phyloP scores from a whole-genome alignment of 2,888 invertebrate genomes.

The Parnassius apollo region DNA sequence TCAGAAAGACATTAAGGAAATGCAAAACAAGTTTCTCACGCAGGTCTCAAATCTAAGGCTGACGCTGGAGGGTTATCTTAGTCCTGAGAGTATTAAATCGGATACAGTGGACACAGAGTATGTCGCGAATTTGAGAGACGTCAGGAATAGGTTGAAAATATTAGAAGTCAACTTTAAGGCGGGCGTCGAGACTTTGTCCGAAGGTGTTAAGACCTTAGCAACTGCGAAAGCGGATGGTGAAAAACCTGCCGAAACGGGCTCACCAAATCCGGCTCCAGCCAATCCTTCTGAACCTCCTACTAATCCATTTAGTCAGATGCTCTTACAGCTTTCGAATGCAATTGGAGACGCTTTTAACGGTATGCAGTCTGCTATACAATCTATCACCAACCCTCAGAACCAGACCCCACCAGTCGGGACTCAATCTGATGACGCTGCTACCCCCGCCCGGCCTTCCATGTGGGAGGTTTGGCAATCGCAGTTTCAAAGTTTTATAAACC shows the following conservation, averaged over 20 bases:
- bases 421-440: slow-evolving; percentile 36
- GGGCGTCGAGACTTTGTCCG: slow-evolving; percentile 51
- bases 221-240: slow-evolving; percentile 44
- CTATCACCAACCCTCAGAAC: slow-evolving; percentile 15
- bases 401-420: slow-evolving; percentile 28
- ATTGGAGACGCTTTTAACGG: slow-evolving; percentile 30
- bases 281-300: slow-evolving; percentile 5
- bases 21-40: slow-evolving; percentile 50
- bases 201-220: slow-evolving; percentile 52
- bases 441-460: slow-evolving; percentile 29
- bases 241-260: slow-evolving; percentile 17
- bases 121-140: slow-evolving; percentile 33
- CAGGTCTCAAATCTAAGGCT: slow-evolving; percentile 58
- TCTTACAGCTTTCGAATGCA: slow-evolving; percentile 34
- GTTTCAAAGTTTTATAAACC: slow-evolving; percentile 28
- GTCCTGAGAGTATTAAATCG: slow-evolving; percentile 35
- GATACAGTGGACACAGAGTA: slow-evolving; percentile 31
- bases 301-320: slow-evolving; percentile 24
- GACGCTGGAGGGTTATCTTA: slow-evolving; percentile 49
- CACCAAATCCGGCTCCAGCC: slow-evolving; percentile 20
- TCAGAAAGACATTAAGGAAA: slow-evolving; percentile 49
- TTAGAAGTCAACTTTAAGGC: slow-evolving; percentile 55
- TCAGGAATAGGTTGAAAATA: slow-evolving; percentile 39
- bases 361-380: slow-evolving; percentile 36
- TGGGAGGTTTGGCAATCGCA: slow-evolving; percentile 37